These are phyloP conservation scores for Diorhabda elongata DNA, from an alignment of 1,140 invertebrate genomes.

Conservation along the genomic window DNA sequence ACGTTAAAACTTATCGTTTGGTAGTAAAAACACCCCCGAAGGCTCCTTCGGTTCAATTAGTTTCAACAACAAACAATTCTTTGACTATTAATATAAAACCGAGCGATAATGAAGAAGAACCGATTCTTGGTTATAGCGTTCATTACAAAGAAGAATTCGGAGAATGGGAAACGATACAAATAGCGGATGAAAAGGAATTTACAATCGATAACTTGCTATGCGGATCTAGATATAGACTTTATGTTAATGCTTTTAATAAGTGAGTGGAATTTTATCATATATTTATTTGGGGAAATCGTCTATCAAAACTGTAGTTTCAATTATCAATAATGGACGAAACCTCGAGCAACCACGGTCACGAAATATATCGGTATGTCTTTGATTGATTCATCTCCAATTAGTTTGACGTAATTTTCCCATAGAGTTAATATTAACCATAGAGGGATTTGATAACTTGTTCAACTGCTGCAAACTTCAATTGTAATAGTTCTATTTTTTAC, in stretches of 20 bases:
- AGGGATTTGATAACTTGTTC: no score
- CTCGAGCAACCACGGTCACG: neutral
- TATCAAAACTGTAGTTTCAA: no score
- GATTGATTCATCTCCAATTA: no score
- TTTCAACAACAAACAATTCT: constrained; percentile 78
- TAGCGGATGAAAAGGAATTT: constrained; percentile 73
- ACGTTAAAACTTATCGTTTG: constrained; percentile 85
- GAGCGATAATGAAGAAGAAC: constrained; percentile 67
- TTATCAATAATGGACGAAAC: neutral
- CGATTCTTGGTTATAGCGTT: constrained; percentile 82
- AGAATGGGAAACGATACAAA: constrained; percentile 84
- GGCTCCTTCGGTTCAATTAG: constrained; percentile 49
- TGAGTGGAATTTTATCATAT: constrained; percentile 45
- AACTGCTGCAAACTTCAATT: no score
- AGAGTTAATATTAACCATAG: no score
- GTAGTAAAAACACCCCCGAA: constrained; percentile 58
- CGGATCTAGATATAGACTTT: constrained; percentile 87
- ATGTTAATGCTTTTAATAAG: constrained; percentile 87
- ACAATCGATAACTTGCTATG: constrained; percentile 83
- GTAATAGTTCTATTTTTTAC: no score
- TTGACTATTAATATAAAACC: constrained; percentile 76
- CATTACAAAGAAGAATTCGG: constrained; percentile 91
- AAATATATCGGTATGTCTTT: constrained; percentile 5
- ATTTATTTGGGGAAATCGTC: no score
- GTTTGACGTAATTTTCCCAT: no score